These are phyloP conservation scores for Pygocentrus nattereri DNA, from an alignment of 2,797 vertebrate species.

Conservation along the genomic window DNA sequence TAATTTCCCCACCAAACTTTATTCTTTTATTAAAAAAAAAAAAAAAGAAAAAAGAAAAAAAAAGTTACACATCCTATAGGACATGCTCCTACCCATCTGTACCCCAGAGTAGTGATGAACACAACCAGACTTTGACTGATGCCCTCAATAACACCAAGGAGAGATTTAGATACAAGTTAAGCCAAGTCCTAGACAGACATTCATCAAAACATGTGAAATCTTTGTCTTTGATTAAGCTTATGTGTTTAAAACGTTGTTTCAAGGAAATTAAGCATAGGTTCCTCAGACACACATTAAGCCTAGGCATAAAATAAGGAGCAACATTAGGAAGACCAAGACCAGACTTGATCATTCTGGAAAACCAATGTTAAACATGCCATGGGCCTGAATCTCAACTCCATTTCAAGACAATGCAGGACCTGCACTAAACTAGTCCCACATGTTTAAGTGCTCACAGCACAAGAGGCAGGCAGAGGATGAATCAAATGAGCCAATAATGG, in stretches of 20 bases:
- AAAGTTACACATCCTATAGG: conserved; percentile 54
- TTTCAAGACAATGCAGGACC: background rate
- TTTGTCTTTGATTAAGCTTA: background rate
- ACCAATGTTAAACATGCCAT: background rate
- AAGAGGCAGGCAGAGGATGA: conserved; percentile 23
- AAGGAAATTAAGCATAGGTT: background rate
- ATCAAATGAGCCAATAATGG: conserved; percentile 23
- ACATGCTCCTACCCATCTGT: conserved; percentile 50
- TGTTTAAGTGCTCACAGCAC: conserved; percentile 41
- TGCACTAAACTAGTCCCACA: background rate
- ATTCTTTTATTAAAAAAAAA: conserved; percentile 67
- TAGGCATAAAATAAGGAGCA: background rate
- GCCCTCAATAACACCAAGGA: conserved; percentile 13
- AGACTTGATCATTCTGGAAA: background rate
- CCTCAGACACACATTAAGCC: background rate
- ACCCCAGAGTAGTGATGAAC: conserved; percentile 36
- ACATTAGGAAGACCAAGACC: background rate
- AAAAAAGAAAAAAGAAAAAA: conserved; percentile 49
- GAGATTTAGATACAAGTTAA: background rate
- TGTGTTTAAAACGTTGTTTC: background rate
- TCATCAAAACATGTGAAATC: background rate
- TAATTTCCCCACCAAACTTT: conserved; percentile 45
- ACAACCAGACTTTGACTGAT: conserved; percentile 5
- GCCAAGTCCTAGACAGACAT: background rate
- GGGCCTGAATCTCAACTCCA: background rate